Evolutionary conservation across 2,888 invertebrate genomes (phyloP), one percentile per base, ranked within the genome.

Genomic region (Sepiola atlantica): DNA sequence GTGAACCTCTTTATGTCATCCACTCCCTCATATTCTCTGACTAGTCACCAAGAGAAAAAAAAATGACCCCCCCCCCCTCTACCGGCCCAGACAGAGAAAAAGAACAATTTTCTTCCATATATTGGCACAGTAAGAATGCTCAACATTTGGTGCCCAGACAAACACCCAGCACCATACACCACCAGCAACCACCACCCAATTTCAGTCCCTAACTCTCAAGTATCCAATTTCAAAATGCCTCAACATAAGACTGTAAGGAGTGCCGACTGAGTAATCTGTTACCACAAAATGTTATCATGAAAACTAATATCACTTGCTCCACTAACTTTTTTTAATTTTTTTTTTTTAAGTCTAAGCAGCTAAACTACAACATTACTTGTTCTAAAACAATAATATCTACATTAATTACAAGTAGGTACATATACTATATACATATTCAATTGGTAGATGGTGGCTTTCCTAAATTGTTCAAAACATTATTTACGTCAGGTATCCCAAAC

Each of bases 151-250:
- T n/a, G 77, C n/a, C 61, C 1, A 77, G 77, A 77, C 77, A n/a
- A 77, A n/a, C 77, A 45, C 45, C 45, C 45, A 45, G 4, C 45
- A 45, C 45, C 45, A 45, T 45, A 45, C n/a, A n/a, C 45, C 45
- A 45, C 77, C n/a, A 77, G 77, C 77, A 77, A 77, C 77, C 77
- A 57, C 57, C 57, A 77, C 77, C n/a, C 77, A n/a, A 77, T n/a
- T 77, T n/a, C n/a, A 32, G n/a, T 14, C n/a, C 77, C 32, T n/a
- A 77, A 77, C n/a, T n/a, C 77, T 12, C 2, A n/a, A n/a, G 4
- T 77, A 77, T 77, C n/a, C n/a, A 32, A 77, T 77, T 77, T 32
- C 77, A 77, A 77, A 77, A 77, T 77, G 77, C 77, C 77, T 77
- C 77, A 77, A 77, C n/a, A 77, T 28, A 77, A 77, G 14, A 77